These are phyloP conservation scores for Centropyge bicolor DNA, from an alignment of 2,797 vertebrate genomes.

Conservation along the genomic window DNA sequence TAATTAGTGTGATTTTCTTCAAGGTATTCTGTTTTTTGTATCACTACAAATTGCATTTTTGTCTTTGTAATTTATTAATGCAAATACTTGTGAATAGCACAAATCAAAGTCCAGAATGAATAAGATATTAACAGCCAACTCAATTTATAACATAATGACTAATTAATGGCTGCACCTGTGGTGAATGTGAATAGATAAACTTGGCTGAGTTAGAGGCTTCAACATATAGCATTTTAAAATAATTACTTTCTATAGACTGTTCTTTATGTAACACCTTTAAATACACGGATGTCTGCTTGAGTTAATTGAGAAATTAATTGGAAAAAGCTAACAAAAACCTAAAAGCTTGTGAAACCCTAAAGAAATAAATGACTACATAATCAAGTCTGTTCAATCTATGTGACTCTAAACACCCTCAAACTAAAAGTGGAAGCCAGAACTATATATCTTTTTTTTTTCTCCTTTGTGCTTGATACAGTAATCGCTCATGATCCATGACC, in stretches of 20 bases:
- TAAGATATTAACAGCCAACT: background rate
- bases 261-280: background rate
- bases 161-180: background rate
- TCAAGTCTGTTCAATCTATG: background rate
- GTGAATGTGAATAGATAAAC: background rate
- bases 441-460: background rate
- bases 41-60: background rate
- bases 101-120: background rate
- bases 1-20: background rate
- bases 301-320: background rate
- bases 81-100: background rate
- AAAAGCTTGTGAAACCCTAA: background rate
- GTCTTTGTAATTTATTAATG: background rate
- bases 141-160: background rate
- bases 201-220: background rate
- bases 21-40: background rate
- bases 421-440: background rate
- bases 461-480: background rate
- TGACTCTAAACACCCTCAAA: background rate
- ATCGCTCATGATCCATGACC: slow-evolving; percentile 22
- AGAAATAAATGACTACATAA: background rate
- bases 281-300: background rate
- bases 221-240: background rate
- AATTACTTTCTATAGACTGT: background rate
- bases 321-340: too few relatives aligned